Evolutionary conservation across 2,888 invertebrate genomes (phyloP), one percentile per base, ranked within the genome.

Genomic region (Epinotia brunnichana): DNA sequence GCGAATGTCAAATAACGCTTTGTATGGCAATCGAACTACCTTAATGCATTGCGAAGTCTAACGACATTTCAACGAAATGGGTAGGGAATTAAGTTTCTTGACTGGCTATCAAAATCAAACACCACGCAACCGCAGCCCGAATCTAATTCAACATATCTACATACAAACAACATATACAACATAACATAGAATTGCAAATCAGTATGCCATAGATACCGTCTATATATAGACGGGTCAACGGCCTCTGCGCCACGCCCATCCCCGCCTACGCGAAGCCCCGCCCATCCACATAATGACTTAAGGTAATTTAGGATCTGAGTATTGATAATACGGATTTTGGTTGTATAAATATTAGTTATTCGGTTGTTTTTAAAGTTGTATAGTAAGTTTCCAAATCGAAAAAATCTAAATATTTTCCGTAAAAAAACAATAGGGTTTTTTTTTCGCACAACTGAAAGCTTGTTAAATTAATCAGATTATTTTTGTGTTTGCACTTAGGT

Each of bases 101-200:
- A n/a, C n/a, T n/a, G n/a, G n/a, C n/a, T n/a, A 29, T 29, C 29
- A 3, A 44, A 41, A 11, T 41, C 15, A n/a, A 5, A 15, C 48
- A n/a, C 48, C n/a, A n/a, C 48, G 7, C n/a, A 48, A 48, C 44
- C 15, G n/a, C 48, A 48, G n/a, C 5, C 4, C 44, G 4, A 44
- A 48, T 48, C 39, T 61, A 60, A 53, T 17, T 48, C 67, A 59
- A 35, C 53, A 61, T 69, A 68, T 53, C 68, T 21, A 54, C 41
- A 66, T 68, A 69, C 44, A 62, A 54, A 69, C 53, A 54, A 10
- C 29, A 78, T 78, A 78, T 78, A 78, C 76, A 75, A 78, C 76
- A 76, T 68, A 77, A 82, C 81, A 86, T 89, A 87, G 90, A 89
- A 90, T 90, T 90, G 88, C 89, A 85, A 90, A 90, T 89, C 79